Conservation (phyloP, 2,888 invertebrate species). For the Oscheius sp. region DNA sequence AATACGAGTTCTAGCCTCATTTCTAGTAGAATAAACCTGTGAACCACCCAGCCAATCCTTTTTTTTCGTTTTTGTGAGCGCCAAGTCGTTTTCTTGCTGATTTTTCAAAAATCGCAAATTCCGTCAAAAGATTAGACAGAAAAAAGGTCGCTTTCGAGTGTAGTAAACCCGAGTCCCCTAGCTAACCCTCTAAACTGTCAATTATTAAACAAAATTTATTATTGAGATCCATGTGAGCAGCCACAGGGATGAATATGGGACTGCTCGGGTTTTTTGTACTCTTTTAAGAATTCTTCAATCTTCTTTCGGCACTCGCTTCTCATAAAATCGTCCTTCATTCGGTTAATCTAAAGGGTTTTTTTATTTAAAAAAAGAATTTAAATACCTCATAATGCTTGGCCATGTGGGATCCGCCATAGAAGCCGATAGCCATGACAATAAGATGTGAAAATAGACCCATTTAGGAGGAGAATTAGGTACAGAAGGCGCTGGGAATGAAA, state of each 20-base stretch:
- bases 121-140: no score
- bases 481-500: no score
- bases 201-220: not conserved
- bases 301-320: conserved; percentile 14
- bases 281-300: conserved; percentile 10
- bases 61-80: no score
- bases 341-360: conserved; percentile 1
- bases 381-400: conserved; percentile 17
- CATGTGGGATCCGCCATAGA: conserved; percentile 27
- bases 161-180: no score
- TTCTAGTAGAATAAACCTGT: no score
- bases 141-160: no score
- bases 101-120: no score
- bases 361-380: not conserved
- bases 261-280: conserved; percentile 3
- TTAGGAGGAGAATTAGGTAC: not conserved
- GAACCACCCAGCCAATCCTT: no score
- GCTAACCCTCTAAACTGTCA: no score
- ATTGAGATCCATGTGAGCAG: conserved; percentile 1
- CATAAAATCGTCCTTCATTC: conserved; percentile 28
- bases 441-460: conserved; percentile 21
- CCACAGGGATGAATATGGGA: not conserved
- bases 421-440: conserved; percentile 16
- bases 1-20: no score
- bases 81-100: no score